A percentile compares a stretch with the other conserved stretches of the same genome.
phyloP scores from a whole-genome alignment of 2,113 vertebrate species.

The Takifugu flavidus region DNA sequence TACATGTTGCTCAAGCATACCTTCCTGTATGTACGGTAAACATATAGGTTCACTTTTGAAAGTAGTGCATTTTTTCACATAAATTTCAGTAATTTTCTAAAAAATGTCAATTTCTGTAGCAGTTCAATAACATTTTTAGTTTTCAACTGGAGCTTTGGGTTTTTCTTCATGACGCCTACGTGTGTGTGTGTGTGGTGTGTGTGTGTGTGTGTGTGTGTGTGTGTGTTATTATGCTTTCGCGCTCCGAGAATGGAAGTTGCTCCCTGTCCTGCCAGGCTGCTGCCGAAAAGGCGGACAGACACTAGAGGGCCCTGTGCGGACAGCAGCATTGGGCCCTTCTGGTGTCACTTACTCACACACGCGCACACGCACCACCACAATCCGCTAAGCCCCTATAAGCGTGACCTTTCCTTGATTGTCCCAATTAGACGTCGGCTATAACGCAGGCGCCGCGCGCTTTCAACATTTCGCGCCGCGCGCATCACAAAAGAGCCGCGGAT shows the following conservation, averaged over 20 bases:
- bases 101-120: too few species aligned
- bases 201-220: conserved; percentile 10
- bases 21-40: too few species aligned
- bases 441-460: not conserved
- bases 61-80: too few species aligned
- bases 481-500: not conserved
- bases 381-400: conserved; percentile 29
- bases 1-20: too few species aligned
- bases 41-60: too few species aligned
- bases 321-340: conserved; percentile 30
- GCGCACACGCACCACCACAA: conserved; percentile 15
- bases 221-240: conserved; percentile 7
- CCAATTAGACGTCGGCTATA: conserved; percentile 25
- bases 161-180: too few species aligned
- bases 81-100: too few species aligned
- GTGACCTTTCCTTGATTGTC: conserved; percentile 46
- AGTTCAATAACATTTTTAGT: too few species aligned
- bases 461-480: not conserved
- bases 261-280: conserved; percentile 37
- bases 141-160: too few species aligned
- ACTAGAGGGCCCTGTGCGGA: conserved; percentile 89
- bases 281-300: conserved; percentile 68
- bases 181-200: not conserved
- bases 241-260: conserved; percentile 27
- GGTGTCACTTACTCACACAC: conserved; percentile 39